Evolutionary conservation across 2,797 vertebrate genomes (phyloP).

Genomic region (Halcyon smyrnensis): DNA sequence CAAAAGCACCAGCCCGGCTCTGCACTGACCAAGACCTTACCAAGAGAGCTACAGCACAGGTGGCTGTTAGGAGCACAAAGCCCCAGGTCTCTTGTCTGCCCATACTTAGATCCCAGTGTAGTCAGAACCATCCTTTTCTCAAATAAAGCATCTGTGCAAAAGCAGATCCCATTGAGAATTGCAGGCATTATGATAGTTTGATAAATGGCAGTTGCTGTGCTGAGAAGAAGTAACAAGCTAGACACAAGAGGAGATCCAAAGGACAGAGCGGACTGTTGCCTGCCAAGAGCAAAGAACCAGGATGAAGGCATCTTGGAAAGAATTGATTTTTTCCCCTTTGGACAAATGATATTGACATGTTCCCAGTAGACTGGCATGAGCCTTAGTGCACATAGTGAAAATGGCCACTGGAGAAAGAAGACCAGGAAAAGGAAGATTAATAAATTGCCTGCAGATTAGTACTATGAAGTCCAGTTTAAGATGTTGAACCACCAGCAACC

Average conservation of each 20-base stretch:
- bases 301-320: background rate
- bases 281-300: background rate
- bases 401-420: background rate
- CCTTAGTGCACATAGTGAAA: background rate
- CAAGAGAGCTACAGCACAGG: background rate
- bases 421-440: background rate
- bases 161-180: background rate
- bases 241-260: background rate
- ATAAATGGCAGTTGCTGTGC: background rate
- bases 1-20: background rate
- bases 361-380: background rate
- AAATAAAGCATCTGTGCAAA: background rate
- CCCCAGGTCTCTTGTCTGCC: background rate
- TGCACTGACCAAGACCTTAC: background rate
- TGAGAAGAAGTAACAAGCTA: background rate
- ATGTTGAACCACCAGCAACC: background rate
- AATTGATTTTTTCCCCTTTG: background rate
- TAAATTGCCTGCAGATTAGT: background rate
- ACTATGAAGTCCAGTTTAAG: background rate
- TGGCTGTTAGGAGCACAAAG: background rate
- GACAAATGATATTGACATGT: background rate
- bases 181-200: background rate
- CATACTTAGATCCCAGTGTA: background rate
- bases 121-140: background rate
- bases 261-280: background rate